Evolutionary conservation across 2,113 vertebrate genomes (phyloP).

Genomic region (Centrocercus urophasianus): DNA sequence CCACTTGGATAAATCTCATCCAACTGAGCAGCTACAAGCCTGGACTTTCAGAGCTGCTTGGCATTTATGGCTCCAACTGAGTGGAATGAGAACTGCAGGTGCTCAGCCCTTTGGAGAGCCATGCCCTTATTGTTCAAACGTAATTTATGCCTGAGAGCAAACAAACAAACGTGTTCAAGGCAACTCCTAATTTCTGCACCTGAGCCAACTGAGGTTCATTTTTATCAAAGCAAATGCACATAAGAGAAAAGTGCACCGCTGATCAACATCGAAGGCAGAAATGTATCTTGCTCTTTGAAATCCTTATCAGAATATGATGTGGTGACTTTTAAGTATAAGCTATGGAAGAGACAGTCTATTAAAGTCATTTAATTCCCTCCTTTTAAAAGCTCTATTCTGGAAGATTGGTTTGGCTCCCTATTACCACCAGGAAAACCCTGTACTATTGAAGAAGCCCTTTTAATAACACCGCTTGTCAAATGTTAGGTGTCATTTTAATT

Average conservation of each 20-base stretch:
- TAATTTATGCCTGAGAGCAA: constrained; percentile 41
- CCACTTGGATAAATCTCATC: background rate
- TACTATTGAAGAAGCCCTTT: background rate
- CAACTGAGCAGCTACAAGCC: background rate
- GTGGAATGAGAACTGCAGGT: constrained; percentile 51
- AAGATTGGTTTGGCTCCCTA: background rate
- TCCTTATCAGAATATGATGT: constrained; percentile 15
- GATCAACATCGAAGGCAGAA: background rate
- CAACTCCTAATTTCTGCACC: constrained; percentile 46
- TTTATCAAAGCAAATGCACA: constrained; percentile 30
- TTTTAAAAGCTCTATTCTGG: background rate
- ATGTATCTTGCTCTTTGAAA: constrained; percentile 32
- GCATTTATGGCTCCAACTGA: constrained; percentile 44
- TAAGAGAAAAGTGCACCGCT: background rate
- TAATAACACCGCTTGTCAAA: constrained; percentile 6
- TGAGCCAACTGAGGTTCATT: constrained; percentile 35
- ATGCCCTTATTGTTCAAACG: constrained; percentile 26
- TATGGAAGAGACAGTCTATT: background rate
- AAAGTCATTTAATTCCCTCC: background rate
- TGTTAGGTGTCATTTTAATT: background rate
- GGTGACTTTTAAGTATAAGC: background rate
- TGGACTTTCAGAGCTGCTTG: constrained; percentile 23
- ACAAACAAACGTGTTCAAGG: constrained; percentile 42
- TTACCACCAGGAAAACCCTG: background rate
- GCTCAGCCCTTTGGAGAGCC: constrained; percentile 4